A percentile compares a stretch with the other conserved stretches of the same genome.
phyloP scores from a whole-genome alignment of 2,113 vertebrate genomes.

The Corydoras maculifer region DNA sequence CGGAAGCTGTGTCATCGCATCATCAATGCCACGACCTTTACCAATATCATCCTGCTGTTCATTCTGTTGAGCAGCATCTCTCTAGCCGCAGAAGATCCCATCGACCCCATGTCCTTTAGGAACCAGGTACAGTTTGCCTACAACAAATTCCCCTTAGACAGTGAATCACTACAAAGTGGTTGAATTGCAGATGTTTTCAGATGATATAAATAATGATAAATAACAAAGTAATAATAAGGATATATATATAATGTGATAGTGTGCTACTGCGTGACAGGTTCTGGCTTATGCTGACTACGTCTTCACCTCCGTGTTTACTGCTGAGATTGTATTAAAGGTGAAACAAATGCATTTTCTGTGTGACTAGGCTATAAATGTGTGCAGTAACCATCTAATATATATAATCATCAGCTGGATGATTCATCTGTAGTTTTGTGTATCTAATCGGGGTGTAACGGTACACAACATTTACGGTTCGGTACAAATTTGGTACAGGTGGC shows the following conservation, averaged over 20 bases:
- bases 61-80: slow-evolving; percentile 88
- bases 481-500: too few relatives aligned
- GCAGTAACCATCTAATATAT: too few relatives aligned
- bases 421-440: too few relatives aligned
- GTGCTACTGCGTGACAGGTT: slow-evolving; percentile 58
- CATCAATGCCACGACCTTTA: slow-evolving; percentile 89
- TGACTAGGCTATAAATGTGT: background rate
- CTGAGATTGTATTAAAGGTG: slow-evolving; percentile 89
- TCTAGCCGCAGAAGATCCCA: slow-evolving; percentile 85
- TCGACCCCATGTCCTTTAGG: slow-evolving; percentile 78
- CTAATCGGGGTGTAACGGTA: too few relatives aligned
- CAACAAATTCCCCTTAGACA: too few relatives aligned
- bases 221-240: too few relatives aligned
- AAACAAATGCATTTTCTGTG: slow-evolving; percentile 12
- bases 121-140: slow-evolving; percentile 60
- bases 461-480: too few relatives aligned
- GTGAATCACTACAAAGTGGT: too few relatives aligned
- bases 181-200: too few relatives aligned
- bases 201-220: too few relatives aligned
- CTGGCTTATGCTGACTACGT: slow-evolving; percentile 80
- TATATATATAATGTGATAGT: too few relatives aligned
- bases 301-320: slow-evolving; percentile 89
- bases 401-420: too few relatives aligned
- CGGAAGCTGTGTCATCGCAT: slow-evolving; percentile 84
- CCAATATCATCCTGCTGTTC: slow-evolving; percentile 95